These are phyloP conservation scores for Drosophila suboccidentalis DNA, from an alignment of 2,888 invertebrate species.

Conservation along the genomic window DNA sequence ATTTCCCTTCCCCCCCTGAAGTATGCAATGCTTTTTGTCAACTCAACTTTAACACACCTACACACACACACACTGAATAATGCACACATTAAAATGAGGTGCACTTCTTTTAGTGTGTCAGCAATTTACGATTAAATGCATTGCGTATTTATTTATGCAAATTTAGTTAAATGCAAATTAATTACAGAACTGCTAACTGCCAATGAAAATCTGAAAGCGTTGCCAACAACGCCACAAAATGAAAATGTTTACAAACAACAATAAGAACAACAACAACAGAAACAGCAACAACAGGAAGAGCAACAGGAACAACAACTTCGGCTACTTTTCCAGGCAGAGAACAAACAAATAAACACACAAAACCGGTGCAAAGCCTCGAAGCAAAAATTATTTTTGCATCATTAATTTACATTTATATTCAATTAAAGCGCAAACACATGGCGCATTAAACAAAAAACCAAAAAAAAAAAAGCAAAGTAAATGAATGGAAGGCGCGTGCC, in stretches of 20 bases:
- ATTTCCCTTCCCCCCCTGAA: conserved; percentile 30
- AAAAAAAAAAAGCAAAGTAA: conserved; percentile 3
- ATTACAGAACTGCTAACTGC: conserved; percentile 68
- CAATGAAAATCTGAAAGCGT: conserved; percentile 51
- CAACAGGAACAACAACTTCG: conserved; percentile 40
- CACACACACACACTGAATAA: conserved; percentile 26
- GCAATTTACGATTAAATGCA: conserved; percentile 50
- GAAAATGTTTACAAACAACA: conserved; percentile 65
- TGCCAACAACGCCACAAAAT: conserved; percentile 37
- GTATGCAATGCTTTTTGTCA: conserved; percentile 37
- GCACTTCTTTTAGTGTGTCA: conserved; percentile 32
- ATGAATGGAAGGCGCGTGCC: conserved; percentile 58
- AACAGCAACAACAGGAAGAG: conserved; percentile 25
- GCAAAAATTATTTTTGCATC: conserved; percentile 80
- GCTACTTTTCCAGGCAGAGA: conserved; percentile 28
- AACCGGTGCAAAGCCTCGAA: conserved; percentile 65
- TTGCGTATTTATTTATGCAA: conserved; percentile 76
- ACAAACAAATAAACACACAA: conserved; percentile 51
- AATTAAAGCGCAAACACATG: conserved; percentile 78
- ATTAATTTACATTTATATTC: conserved; percentile 82
- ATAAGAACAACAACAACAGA: conserved; percentile 14
- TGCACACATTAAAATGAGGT: conserved; percentile 29
- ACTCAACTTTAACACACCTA: not conserved
- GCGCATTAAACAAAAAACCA: conserved; percentile 32
- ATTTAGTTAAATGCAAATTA: conserved; percentile 81